These are phyloP conservation scores for Phallusia fumigata DNA, from an alignment of 23 tunicate genomes.

Conservation along the genomic window DNA sequence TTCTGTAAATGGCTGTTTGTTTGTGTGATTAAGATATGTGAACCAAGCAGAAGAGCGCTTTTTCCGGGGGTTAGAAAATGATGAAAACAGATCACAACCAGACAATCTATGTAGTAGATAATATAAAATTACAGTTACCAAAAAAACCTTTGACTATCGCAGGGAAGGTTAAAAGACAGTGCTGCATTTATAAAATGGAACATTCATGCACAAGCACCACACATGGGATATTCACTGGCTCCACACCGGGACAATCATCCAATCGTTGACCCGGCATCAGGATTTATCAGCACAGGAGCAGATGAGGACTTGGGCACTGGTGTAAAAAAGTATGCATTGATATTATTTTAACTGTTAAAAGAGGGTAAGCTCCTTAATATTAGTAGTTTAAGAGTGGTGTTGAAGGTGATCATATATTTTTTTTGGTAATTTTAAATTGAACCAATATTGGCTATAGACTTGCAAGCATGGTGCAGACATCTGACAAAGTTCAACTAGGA, in stretches of 20 bases:
- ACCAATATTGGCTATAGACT: constrained; percentile 21
- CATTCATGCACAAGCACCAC: constrained; percentile 79
- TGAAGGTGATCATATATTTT: too few relatives aligned
- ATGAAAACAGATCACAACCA: too few relatives aligned
- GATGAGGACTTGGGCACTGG: constrained; percentile 69
- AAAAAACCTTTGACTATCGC: neutral
- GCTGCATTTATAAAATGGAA: constrained; percentile 90
- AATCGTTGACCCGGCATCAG: constrained; percentile 84
- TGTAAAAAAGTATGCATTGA: constrained; percentile 38
- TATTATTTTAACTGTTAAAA: neutral
- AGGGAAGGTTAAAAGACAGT: constrained; percentile 84
- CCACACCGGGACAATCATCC: constrained; percentile 92
- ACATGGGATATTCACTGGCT: constrained; percentile 78
- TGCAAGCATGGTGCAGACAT: constrained; percentile 62
- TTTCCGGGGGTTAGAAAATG: too few relatives aligned
- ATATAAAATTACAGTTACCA: too few relatives aligned
- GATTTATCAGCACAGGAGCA: constrained; percentile 85
- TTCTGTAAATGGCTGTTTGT: too few relatives aligned
- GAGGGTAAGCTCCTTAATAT: neutral
- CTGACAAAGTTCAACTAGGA: constrained; percentile 80
- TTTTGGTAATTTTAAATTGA: neutral
- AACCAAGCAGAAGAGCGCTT: too few relatives aligned
- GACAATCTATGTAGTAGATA: too few relatives aligned
- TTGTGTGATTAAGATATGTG: neutral
- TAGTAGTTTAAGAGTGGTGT: too few relatives aligned